Conservation (phyloP, 2,888 invertebrate species). For the Keiferia lycopersicella region DNA sequence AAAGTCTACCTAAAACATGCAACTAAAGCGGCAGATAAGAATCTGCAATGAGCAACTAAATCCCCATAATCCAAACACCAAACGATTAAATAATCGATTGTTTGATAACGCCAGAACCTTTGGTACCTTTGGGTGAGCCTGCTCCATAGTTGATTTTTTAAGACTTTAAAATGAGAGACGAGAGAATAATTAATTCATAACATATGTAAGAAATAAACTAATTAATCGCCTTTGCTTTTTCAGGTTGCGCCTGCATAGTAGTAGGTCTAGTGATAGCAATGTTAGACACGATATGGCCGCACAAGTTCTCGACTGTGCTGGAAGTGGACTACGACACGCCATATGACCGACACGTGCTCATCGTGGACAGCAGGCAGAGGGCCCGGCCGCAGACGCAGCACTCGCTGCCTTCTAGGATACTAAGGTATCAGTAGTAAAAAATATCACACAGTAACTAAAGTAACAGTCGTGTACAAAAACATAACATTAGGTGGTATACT, state of each 20-base stretch:
- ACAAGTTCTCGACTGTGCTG: conserved; percentile 94
- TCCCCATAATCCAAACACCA: no score
- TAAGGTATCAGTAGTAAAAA: conserved; percentile 82
- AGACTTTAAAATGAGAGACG: background rate
- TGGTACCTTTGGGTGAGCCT: no score
- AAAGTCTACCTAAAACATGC: no score
- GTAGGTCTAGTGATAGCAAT: conserved; percentile 90
- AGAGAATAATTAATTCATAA: background rate
- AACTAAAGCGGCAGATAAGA: no score
- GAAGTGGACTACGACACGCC: conserved; percentile 97
- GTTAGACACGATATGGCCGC: conserved; percentile 90
- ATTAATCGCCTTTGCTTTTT: conserved; percentile 30
- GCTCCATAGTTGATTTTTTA: no score
- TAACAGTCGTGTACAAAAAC: no score
- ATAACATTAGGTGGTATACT: no score
- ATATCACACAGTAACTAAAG: no score
- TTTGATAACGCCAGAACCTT: no score
- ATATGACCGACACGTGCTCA: conserved; percentile 94
- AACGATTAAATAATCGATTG: no score
- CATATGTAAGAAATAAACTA: no score
- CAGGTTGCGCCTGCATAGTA: conserved; percentile 89
- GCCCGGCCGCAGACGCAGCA: conserved; percentile 69
- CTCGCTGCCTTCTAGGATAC: conserved; percentile 82
- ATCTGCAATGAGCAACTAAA: no score
- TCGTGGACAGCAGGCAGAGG: conserved; percentile 88